Evolutionary conservation across 2,888 invertebrate species (phyloP).

Genomic region (Andrena trimmerana): DNA sequence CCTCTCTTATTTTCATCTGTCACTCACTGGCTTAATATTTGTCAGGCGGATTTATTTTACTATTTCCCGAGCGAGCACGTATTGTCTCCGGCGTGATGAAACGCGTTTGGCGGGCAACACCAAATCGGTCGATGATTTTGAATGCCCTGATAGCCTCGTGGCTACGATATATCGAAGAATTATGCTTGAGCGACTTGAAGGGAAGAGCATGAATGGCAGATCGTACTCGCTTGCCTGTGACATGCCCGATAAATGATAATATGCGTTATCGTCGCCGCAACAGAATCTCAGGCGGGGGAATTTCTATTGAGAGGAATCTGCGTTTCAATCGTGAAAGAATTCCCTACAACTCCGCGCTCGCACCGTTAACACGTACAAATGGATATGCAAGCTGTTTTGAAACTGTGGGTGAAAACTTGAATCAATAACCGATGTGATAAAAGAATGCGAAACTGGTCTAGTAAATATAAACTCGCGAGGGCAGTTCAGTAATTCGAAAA

Average conservation of each 20-base stretch:
- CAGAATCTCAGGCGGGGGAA: constrained; percentile 39
- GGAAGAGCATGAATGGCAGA: constrained; percentile 45
- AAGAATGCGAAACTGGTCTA: too few species aligned
- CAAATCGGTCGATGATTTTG: constrained; percentile 33
- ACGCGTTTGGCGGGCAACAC: constrained; percentile 15
- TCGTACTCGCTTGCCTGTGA: constrained; percentile 34
- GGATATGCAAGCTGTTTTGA: not conserved
- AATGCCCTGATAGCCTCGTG: constrained; percentile 21
- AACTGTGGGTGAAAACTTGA: not conserved
- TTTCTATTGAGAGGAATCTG: constrained; percentile 11
- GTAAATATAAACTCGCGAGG: too few species aligned
- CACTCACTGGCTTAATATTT: not conserved
- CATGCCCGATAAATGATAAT: constrained; percentile 60
- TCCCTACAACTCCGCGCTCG: not conserved
- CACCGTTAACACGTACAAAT: not conserved
- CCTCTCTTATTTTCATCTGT: not conserved
- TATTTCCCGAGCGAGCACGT: constrained; percentile 19
- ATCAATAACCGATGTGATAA: too few species aligned
- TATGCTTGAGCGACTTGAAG: constrained; percentile 46
- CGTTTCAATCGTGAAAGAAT: constrained; percentile 9
- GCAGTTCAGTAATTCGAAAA: too few species aligned
- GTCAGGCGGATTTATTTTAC: not conserved
- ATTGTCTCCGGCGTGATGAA: constrained; percentile 15
- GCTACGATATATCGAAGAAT: constrained; percentile 49
- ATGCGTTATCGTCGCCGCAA: constrained; percentile 50